Evolutionary conservation across 2,888 invertebrate species (phyloP), one percentile per base, ranked within the genome.

Genomic region (Thera britannica): DNA sequence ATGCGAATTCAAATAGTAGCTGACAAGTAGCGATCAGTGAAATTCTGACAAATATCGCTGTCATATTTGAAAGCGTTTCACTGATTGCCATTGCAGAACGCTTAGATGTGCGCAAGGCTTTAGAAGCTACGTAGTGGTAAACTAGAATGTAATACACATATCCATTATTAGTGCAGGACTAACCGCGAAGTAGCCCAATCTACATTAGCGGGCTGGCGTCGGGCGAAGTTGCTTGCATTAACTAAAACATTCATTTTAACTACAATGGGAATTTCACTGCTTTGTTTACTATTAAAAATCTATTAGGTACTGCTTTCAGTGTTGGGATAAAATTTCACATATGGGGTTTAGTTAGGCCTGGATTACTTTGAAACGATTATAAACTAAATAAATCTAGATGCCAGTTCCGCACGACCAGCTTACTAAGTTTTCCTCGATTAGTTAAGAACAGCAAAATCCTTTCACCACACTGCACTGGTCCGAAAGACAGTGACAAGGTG

Each of bases 231-330:
- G 56, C 63, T 63, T 65, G 52, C 59, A 62, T 46, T 59, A 56
- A 23, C 44, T 5, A 52, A 12, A 59, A 67, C 35, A 46, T 58
- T 62, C 63, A 61, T 70, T 60, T 57, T 62, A 46, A 36, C 52
- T 57, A 52, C 64, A 64, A 61, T 61, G 52, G 56, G 11, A 55
- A 58, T 55, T 58, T 62, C 34, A 65, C 23, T 49, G 51, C 61
- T 38, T 38, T 34, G 59, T 62, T 68, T 57, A 56, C 62, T 65
- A 69, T 62, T 68, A 58, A 65, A 69, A 62, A 55, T 56, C 35
- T 44, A 49, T 65, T 52, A 60, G 23, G 23, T 23, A 23, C 46
- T 46, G 60, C 38, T 59, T 55, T 36, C 54, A 38, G 48, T 60
- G 57, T 36, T 46, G 49, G 49, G 56, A 23, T 51, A 11, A n/a